These are phyloP conservation scores for Styela clava DNA, from an alignment of 23 tunicate genomes.

Conservation along the genomic window DNA sequence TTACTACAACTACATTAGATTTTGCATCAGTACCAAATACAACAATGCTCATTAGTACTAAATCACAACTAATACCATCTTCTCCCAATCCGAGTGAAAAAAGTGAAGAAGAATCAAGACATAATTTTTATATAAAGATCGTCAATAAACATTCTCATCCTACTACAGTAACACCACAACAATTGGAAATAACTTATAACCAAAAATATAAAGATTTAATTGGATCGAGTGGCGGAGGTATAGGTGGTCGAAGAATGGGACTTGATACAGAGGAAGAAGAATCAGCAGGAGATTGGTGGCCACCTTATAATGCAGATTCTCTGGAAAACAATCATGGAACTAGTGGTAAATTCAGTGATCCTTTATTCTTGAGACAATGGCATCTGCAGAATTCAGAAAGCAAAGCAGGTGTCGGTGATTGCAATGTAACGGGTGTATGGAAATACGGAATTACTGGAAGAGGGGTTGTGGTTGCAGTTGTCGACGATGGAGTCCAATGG, in stretches of 20 bases:
- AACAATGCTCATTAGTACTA: not conserved
- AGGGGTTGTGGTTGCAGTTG: conserved; percentile 93
- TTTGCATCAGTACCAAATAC: not conserved
- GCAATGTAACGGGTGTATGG: conserved; percentile 99
- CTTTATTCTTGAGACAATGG: conserved; percentile 80
- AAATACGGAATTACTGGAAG: conserved; percentile 64
- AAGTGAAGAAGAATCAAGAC: conserved; percentile 20
- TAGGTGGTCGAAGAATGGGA: conserved; percentile 23
- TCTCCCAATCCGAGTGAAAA: not conserved
- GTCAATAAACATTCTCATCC: not conserved
- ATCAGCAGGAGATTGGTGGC: conserved; percentile 2
- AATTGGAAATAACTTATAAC: conserved; percentile 3
- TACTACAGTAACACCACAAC: conserved; percentile 1
- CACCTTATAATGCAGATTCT: not conserved
- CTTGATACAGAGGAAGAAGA: conserved; percentile 21
- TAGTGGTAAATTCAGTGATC: conserved; percentile 30
- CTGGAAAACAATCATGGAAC: not conserved
- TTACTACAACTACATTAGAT: not conserved
- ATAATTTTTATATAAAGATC: conserved; percentile 4
- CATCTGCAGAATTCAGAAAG: conserved; percentile 61
- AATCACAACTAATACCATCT: not conserved
- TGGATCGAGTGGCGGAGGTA: conserved; percentile 23
- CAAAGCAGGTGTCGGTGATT: conserved; percentile 33
- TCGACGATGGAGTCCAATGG: conserved; percentile 99
- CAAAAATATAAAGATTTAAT: conserved; percentile 14